A percentile compares a stretch with the other conserved stretches of the same genome.
Conservation (phyloP, 2,113 vertebrate genomes). For the Siphamia tubifer region DNA sequence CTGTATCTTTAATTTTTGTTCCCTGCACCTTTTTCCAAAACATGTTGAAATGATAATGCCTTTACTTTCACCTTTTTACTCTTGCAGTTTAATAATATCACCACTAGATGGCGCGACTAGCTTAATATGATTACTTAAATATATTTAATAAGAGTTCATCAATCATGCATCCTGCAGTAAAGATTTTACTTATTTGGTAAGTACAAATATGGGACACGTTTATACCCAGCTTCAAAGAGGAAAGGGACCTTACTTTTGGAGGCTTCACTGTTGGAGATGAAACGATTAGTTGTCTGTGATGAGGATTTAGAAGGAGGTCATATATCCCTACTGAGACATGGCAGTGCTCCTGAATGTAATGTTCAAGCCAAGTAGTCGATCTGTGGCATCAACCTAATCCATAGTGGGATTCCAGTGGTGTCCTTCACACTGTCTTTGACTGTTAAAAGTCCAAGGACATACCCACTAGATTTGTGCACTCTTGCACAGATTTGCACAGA, state of each 20-base stretch:
- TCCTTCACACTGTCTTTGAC: slow-evolving; percentile 30
- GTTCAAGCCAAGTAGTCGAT: slow-evolving; percentile 39
- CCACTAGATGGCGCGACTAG: slow-evolving; percentile 48
- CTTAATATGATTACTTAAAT: neutral
- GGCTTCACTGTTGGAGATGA: neutral
- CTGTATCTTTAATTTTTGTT: neutral
- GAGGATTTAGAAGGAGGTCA: slow-evolving; percentile 61
- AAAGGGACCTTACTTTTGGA: neutral
- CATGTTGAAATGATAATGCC: neutral
- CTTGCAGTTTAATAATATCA: neutral
- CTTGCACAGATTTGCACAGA: too few relatives aligned
- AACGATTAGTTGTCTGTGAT: slow-evolving; percentile 26
- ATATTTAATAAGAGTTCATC: neutral
- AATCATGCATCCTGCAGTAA: neutral
- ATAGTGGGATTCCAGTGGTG: slow-evolving; percentile 18
- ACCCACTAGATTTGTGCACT: neutral
- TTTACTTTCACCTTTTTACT: neutral
- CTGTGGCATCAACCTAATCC: slow-evolving; percentile 54
- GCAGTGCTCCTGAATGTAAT: slow-evolving; percentile 20
- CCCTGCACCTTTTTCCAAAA: neutral
- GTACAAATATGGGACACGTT: neutral
- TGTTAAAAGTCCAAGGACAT: slow-evolving; percentile 30
- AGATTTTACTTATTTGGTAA: neutral
- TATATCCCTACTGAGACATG: slow-evolving; percentile 47
- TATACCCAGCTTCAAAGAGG: neutral